Evolutionary conservation across 1,140 invertebrate genomes (phyloP).

Genomic region (Trachymyrmex cornetzi): DNA sequence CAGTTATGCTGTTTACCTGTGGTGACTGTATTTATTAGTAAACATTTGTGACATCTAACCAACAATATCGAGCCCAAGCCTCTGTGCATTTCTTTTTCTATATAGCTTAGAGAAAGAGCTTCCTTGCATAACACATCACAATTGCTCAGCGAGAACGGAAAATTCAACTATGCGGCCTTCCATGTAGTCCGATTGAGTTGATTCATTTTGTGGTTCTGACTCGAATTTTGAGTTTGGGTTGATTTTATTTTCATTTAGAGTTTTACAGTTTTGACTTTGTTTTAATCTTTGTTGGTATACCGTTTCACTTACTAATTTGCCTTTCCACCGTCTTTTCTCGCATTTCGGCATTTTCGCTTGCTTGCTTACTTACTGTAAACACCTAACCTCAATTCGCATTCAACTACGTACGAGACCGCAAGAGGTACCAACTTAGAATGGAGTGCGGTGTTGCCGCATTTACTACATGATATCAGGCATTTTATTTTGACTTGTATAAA

Average conservation of each 20-base stretch:
- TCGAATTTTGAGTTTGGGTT: neutral
- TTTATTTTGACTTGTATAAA: too few relatives aligned
- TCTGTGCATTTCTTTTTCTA: neutral
- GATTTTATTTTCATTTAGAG: neutral
- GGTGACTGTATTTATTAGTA: neutral
- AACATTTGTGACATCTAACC: neutral
- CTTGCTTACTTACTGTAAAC: too few relatives aligned
- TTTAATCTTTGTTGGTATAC: too few relatives aligned
- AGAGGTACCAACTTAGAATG: too few relatives aligned
- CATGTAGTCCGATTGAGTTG: neutral
- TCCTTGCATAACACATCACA: neutral
- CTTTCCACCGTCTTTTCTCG: too few relatives aligned
- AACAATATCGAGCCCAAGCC: neutral
- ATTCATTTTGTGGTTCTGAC: neutral
- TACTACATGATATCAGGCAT: too few relatives aligned
- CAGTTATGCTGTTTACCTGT: neutral
- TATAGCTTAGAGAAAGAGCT: neutral
- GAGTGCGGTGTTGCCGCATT: too few relatives aligned
- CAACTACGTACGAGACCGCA: too few relatives aligned
- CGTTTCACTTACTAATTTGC: too few relatives aligned
- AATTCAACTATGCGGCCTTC: slow-evolving; percentile 6
- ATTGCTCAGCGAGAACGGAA: neutral
- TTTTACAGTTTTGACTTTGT: neutral
- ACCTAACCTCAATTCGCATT: too few relatives aligned
- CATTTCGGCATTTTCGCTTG: too few relatives aligned